phyloP scores from a whole-genome alignment of 2,113 vertebrate genomes.

The Eolophus roseicapilla region DNA sequence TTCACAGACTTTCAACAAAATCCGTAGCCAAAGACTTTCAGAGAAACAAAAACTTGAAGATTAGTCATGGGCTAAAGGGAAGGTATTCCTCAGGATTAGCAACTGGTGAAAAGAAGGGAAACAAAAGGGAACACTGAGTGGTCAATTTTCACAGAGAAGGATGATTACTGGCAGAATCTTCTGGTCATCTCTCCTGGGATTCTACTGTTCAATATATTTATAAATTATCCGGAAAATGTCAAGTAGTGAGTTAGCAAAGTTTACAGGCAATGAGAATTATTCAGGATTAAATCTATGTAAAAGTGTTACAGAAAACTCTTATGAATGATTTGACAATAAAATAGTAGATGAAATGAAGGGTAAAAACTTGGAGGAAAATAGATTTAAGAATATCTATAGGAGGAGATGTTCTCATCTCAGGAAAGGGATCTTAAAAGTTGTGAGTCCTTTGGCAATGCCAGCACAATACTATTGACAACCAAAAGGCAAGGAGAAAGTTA shows the following conservation, averaged over 20 bases:
- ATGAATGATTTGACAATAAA: not conserved
- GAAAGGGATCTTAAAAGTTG: not conserved
- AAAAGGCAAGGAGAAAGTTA: not conserved
- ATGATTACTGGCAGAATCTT: conserved; percentile 17
- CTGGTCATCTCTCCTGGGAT: conserved; percentile 8
- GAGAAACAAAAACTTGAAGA: conserved; percentile 57
- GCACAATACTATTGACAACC: not conserved
- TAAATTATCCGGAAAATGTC: conserved; percentile 2
- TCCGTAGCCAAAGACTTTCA: conserved; percentile 16
- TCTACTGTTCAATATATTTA: not conserved
- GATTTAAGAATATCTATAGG: not conserved
- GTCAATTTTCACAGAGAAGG: conserved; percentile 40
- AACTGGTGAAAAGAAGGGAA: conserved; percentile 29
- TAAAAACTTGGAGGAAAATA: not conserved
- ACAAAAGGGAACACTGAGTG: conserved; percentile 32
- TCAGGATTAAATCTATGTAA: not conserved
- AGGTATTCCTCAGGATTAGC: conserved; percentile 54
- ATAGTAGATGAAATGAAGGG: not conserved
- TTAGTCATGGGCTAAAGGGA: conserved; percentile 55
- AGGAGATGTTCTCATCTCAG: not conserved
- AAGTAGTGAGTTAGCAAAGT: not conserved
- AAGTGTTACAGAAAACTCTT: not conserved
- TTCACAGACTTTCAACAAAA: conserved; percentile 47
- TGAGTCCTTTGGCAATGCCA: not conserved
- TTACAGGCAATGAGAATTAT: not conserved